These are phyloP conservation scores for Branchellion lobata DNA, from an alignment of 2,888 invertebrate species.

Conservation along the genomic window DNA sequence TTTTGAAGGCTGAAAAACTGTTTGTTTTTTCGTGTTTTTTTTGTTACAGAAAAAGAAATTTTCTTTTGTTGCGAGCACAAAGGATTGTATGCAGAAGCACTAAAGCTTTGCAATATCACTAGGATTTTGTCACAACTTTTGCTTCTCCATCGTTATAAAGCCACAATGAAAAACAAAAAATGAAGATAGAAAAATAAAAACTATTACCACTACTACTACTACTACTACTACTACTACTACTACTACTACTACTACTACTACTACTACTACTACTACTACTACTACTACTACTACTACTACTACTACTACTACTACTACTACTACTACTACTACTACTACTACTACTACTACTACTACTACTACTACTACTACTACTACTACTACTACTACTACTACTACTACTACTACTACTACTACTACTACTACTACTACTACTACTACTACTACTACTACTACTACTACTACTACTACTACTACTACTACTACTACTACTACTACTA, in stretches of 20 bases:
- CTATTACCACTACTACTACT: conserved; percentile 22
- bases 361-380: conserved; percentile 27
- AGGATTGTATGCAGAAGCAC: too few relatives aligned
- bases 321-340: conserved; percentile 29
- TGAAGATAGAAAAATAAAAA: too few relatives aligned
- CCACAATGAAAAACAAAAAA: not conserved
- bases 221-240: conserved; percentile 14
- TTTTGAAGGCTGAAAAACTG: too few relatives aligned
- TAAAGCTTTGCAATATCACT: too few relatives aligned
- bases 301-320: conserved; percentile 24
- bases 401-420: conserved; percentile 29
- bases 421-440: conserved; percentile 23
- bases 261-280: conserved; percentile 29
- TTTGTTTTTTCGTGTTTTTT: too few relatives aligned
- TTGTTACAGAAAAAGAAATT: too few relatives aligned
- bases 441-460: conserved; percentile 24
- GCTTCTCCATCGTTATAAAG: not conserved
- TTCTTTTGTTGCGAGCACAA: too few relatives aligned
- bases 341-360: conserved; percentile 24
- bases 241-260: conserved; percentile 29
- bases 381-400: conserved; percentile 23
- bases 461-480: conserved; percentile 10
- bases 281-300: conserved; percentile 27
- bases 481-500: not conserved
- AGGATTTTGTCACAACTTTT: too few relatives aligned